These are phyloP conservation scores for Protaetia brevitarsis DNA, from an alignment of 1,140 invertebrate species.

Conservation along the genomic window DNA sequence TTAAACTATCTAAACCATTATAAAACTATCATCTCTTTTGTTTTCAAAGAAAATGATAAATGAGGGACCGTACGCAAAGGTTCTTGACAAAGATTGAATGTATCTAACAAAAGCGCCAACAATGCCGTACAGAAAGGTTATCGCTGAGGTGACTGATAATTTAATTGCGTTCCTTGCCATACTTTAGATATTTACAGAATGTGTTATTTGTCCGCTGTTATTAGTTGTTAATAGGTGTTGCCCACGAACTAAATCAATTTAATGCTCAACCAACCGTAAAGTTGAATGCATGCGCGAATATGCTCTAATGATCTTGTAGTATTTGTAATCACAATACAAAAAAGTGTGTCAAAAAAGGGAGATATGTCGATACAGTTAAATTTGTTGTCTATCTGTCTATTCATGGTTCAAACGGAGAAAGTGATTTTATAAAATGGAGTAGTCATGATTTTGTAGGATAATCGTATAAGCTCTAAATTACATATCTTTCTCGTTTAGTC, in stretches of 20 bases:
- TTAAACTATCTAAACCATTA: too few relatives aligned
- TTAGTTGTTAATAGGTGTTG: background rate
- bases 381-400: background rate
- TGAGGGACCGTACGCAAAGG: too few relatives aligned
- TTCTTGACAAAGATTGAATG: background rate
- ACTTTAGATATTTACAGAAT: too few relatives aligned
- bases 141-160: background rate
- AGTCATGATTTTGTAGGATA: background rate
- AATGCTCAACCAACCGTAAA: background rate
- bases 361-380: background rate
- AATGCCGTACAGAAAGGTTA: background rate
- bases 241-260: slow-evolving; percentile 1
- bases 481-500: background rate
- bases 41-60: too few relatives aligned
- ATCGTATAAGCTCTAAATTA: background rate
- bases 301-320: background rate
- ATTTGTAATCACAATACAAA: background rate
- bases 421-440: background rate
- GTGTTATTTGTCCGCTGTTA: too few relatives aligned
- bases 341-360: background rate
- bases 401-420: background rate
- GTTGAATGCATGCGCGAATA: background rate
- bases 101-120: background rate
- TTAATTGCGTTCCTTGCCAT: background rate
- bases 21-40: too few relatives aligned